A percentile compares a stretch with the other conserved stretches of the same genome.
phyloP scores from a whole-genome alignment of 1,140 invertebrate genomes.

The Macrostomum lignano region DNA sequence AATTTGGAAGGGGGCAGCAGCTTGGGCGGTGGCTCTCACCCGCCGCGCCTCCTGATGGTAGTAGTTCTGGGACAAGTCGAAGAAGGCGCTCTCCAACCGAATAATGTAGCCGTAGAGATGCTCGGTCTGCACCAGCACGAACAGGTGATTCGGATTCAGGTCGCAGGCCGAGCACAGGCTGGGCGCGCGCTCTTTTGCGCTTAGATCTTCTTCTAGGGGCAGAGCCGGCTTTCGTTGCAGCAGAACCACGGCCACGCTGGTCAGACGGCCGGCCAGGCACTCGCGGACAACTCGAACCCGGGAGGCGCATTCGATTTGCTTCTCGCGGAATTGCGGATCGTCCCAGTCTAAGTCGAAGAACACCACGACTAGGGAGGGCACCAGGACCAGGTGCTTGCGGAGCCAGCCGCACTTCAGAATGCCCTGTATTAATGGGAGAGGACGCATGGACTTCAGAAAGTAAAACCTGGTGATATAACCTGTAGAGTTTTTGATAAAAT shows the following conservation, averaged over 20 bases:
- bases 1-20: no score
- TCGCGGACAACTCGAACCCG: neutral
- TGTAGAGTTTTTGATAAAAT: no score
- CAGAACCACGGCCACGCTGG: conserved; percentile 56
- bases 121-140: conserved; percentile 52
- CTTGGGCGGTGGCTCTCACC: no score
- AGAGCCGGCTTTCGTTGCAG: conserved; percentile 45
- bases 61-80: conserved; percentile 63
- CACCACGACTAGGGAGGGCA: conserved; percentile 66
- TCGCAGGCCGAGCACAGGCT: conserved; percentile 62
- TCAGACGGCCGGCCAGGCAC: conserved; percentile 36
- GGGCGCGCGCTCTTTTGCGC: conserved; percentile 56
- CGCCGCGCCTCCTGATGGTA: conserved; percentile 68
- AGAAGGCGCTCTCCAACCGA: conserved; percentile 62
- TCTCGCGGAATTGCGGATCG: conserved; percentile 64
- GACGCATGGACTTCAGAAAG: no score
- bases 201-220: conserved; percentile 47
- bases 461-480: no score
- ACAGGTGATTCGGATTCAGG: conserved; percentile 60
- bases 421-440: no score
- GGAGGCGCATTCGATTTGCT: conserved; percentile 51
- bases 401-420: conserved; percentile 84
- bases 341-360: conserved; percentile 95
- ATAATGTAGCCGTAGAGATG: conserved; percentile 48
- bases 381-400: conserved; percentile 56